Evolutionary conservation across 2,113 vertebrate species (phyloP), one percentile per base, ranked within the genome.

Genomic region (Tupaia tana): DNA sequence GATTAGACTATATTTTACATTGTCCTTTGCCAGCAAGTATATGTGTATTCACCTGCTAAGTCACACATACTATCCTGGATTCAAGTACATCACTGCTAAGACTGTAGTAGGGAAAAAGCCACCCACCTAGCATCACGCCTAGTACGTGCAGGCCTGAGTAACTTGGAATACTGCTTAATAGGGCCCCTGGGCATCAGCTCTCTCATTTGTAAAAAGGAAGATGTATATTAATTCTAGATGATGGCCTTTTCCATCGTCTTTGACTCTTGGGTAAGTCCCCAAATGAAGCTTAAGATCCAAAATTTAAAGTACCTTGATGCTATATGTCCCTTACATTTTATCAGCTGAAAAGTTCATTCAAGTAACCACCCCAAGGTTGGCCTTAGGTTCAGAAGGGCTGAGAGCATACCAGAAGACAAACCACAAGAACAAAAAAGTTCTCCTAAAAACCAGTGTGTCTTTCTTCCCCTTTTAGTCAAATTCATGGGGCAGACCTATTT

Each of bases 271-370:
- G 52, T 18, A 88, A 92, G 85, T 54, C 43, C 31, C 27, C 74
- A 88, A 43, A 85, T 70, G 69, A 85, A 96, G 93, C 59, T 29
- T 34, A 29, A 94, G 34, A 63, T 13, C 11, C 56, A 86, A 89
- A 89, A 70, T 61, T 25, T 74, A 18, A 69, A 20, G 29, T 59
- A 22, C 54, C 69, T 85, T 67, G 34, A 52, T 78, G 20, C 18
- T 90, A 22, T 75, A 63, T 67, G 19, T 70, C 61, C 34, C 73
- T 81, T 84, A 92, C 78, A 25, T 27, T 16, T 54, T 61, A 71
- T 73, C 54, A 90, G 7, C 52, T 86, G 19, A 18, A 83, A 92
- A 86, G 34, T 79, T 83, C 70, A 77, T 43, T 78, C 69, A 85
- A 85, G n/a, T 29, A 77, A 52, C 11, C 22, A 22, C 11, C 73